Percentiles rank a stretch among this genome's conserved stretches.
Conservation (phyloP, 2,888 invertebrate genomes). For the Nemapogon koenigi region DNA sequence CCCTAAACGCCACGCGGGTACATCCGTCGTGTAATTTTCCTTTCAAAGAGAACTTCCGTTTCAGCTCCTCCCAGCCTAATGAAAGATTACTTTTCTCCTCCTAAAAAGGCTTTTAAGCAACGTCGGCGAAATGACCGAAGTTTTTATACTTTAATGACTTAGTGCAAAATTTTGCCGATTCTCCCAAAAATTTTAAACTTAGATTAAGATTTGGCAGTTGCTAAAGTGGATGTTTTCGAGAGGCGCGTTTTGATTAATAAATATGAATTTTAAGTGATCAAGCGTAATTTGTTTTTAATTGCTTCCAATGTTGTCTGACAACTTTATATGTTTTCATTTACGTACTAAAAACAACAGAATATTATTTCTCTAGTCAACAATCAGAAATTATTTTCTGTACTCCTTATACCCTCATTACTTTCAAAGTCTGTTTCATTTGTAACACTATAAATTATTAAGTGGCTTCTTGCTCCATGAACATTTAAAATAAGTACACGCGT, state of each 20-base stretch:
- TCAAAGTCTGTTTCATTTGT: too few relatives aligned
- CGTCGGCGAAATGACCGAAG: slow-evolving; percentile 63
- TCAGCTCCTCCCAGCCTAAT: slow-evolving; percentile 59
- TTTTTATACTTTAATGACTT: slow-evolving; percentile 65
- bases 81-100: slow-evolving; percentile 64
- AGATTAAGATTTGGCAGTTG: slow-evolving; percentile 63
- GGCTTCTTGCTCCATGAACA: too few relatives aligned
- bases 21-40: slow-evolving; percentile 62
- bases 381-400: too few relatives aligned
- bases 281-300: slow-evolving; percentile 56
- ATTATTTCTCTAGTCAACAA: too few relatives aligned
- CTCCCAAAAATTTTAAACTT: slow-evolving; percentile 63
- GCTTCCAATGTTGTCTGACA: too few relatives aligned
- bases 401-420: too few relatives aligned
- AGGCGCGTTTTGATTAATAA: slow-evolving; percentile 44
- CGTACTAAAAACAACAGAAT: too few relatives aligned
- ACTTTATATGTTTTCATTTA: too few relatives aligned
- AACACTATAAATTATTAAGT: too few relatives aligned
- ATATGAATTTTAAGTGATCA: slow-evolving; percentile 56
- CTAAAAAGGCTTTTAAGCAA: slow-evolving; percentile 66
- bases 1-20: slow-evolving; percentile 32
- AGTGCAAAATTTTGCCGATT: slow-evolving; percentile 63
- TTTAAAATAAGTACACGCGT: too few relatives aligned
- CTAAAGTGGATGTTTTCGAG: slow-evolving; percentile 50
- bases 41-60: slow-evolving; percentile 64